These are phyloP conservation scores for Polypedilum vanderplanki DNA, from an alignment of 1,140 invertebrate species.

Conservation along the genomic window DNA sequence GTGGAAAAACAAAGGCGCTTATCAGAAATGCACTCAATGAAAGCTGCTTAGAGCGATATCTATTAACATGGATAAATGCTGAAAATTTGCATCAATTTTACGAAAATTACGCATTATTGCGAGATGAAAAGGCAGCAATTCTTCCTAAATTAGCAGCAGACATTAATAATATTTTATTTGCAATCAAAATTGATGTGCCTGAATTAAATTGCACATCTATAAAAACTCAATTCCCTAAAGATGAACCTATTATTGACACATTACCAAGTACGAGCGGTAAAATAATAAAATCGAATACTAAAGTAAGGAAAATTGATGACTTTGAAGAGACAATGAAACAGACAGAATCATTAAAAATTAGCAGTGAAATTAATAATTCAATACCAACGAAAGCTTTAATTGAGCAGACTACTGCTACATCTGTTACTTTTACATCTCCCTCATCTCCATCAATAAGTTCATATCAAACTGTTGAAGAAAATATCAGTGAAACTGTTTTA, in stretches of 20 bases:
- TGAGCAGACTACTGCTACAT: neutral
- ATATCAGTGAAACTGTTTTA: no score
- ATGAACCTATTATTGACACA: neutral
- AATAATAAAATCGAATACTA: neutral
- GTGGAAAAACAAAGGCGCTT: slow-evolving; percentile 13
- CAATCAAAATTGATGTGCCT: slow-evolving; percentile 10
- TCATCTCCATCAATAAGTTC: neutral
- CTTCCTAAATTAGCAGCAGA: neutral
- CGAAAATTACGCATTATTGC: neutral
- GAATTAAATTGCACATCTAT: neutral
- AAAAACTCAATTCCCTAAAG: neutral
- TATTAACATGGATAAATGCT: neutral
- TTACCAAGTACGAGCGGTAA: neutral
- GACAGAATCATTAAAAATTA: neutral
- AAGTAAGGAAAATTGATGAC: neutral
- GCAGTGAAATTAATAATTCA: neutral
- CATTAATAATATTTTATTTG: neutral
- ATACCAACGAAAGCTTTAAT: neutral
- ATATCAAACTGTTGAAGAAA: no score
- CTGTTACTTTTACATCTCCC: neutral
- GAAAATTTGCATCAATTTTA: neutral
- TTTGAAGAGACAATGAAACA: neutral
- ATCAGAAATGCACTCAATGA: slow-evolving; percentile 20
- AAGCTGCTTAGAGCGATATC: neutral
- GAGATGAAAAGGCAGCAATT: slow-evolving; percentile 19